Conservation (phyloP, 2,113 vertebrate genomes). For the Penelope pileata region DNA sequence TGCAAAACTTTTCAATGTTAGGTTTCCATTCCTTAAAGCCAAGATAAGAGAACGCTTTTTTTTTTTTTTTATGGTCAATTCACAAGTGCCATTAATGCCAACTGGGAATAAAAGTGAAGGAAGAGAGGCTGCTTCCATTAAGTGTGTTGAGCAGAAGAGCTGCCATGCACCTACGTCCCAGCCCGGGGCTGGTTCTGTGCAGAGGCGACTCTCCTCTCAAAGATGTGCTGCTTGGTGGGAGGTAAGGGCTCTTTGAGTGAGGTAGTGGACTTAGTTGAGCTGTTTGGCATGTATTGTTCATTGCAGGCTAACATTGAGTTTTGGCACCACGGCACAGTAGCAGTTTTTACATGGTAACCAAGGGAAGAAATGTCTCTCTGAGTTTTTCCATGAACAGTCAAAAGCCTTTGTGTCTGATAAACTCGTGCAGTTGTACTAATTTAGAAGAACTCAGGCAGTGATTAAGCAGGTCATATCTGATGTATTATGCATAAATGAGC, state of each 20-base stretch:
- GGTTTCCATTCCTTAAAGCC: background rate
- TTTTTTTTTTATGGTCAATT: background rate
- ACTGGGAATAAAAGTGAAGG: background rate
- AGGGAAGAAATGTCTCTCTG: constrained; percentile 53
- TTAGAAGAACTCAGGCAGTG: constrained; percentile 57
- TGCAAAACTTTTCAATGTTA: background rate
- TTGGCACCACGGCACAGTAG: constrained; percentile 47
- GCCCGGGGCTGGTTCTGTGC: background rate
- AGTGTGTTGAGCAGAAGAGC: background rate
- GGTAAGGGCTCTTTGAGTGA: background rate
- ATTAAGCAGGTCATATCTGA: constrained; percentile 69
- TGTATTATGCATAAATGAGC: constrained; percentile 61
- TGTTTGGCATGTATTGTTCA: constrained; percentile 54
- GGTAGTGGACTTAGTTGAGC: constrained; percentile 28
- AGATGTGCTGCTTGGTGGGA: background rate
- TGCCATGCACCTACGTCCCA: background rate
- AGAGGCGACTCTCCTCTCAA: background rate
- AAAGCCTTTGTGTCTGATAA: constrained; percentile 68
- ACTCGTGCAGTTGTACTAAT: constrained; percentile 21
- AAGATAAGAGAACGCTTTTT: background rate
- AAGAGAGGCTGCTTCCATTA: background rate
- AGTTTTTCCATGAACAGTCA: constrained; percentile 64
- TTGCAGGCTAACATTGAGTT: constrained; percentile 54
- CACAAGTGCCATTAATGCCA: background rate
- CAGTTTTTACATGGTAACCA: constrained; percentile 34